A percentile compares a stretch with the other conserved stretches of the same genome.
These are phyloP conservation scores for Eudemis profundana DNA, from an alignment of 2,888 invertebrate species.

Conservation along the genomic window DNA sequence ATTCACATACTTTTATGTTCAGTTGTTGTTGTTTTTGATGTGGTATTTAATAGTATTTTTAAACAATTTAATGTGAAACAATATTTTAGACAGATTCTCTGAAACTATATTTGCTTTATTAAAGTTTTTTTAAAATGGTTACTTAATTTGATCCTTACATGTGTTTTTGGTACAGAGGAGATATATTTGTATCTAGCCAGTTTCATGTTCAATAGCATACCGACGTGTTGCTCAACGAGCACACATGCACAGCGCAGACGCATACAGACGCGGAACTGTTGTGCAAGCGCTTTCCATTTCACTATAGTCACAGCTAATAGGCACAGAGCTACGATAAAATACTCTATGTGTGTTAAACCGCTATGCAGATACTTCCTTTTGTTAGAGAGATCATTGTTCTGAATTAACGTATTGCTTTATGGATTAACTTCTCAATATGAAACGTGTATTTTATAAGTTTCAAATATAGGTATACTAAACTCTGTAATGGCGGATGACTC, in stretches of 20 bases:
- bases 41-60: too few species aligned
- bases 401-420: not conserved
- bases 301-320: conserved; percentile 54
- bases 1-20: too few species aligned
- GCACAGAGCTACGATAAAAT: conserved; percentile 10
- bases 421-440: not conserved
- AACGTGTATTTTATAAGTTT: not conserved
- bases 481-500: too few species aligned
- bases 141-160: too few species aligned
- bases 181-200: too few species aligned
- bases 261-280: conserved; percentile 59
- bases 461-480: not conserved
- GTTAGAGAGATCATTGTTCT: not conserved
- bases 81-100: too few species aligned
- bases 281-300: conserved; percentile 84
- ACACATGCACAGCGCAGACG: conserved; percentile 44
- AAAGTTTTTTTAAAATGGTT: too few species aligned
- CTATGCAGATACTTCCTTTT: conserved; percentile 1
- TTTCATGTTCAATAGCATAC: conserved; percentile 40
- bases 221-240: conserved; percentile 40
- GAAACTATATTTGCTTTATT: too few species aligned
- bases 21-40: too few species aligned
- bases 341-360: conserved; percentile 5
- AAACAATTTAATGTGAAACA: too few species aligned
- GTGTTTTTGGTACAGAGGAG: too few species aligned